Percentiles rank a stretch among this genome's conserved stretches.
Evolutionary conservation across 1,140 invertebrate genomes (phyloP).

Genomic region (Drosophila erecta): DNA sequence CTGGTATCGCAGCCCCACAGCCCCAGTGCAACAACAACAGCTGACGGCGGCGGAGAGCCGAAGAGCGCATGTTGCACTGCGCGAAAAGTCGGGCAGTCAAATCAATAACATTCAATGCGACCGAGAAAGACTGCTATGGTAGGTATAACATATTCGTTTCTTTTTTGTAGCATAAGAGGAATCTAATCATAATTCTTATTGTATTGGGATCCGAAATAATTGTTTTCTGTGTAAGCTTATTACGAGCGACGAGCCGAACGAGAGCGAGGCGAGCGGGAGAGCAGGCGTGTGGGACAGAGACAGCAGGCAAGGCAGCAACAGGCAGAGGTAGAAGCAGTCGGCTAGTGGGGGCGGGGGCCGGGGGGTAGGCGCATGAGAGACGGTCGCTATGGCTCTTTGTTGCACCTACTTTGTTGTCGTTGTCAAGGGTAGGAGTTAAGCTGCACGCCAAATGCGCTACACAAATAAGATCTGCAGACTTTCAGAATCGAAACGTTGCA

Average conservation of each 20-base stretch:
- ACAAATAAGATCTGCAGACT: background rate
- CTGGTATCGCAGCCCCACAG: conserved; percentile 21
- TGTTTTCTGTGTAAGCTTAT: conserved; percentile 52
- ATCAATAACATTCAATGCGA: too few relatives aligned
- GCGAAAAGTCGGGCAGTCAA: background rate
- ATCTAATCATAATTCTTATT: background rate
- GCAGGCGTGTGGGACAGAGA: conserved; percentile 23
- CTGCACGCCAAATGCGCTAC: conserved; percentile 40
- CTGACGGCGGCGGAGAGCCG: conserved; percentile 31
- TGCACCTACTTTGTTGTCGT: conserved; percentile 39
- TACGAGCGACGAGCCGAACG: conserved; percentile 39
- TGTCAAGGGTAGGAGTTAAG: conserved; percentile 20
- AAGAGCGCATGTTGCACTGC: conserved; percentile 14
- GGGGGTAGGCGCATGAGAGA: conserved; percentile 34
- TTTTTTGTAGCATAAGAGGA: background rate
- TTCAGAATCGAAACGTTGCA: background rate
- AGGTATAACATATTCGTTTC: background rate
- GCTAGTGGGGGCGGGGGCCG: background rate
- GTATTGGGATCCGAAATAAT: background rate
- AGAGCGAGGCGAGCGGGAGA: conserved; percentile 9
- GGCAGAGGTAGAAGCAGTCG: conserved; percentile 52
- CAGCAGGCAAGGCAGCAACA: conserved; percentile 54
- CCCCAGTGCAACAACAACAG: conserved; percentile 25
- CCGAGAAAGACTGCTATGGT: too few relatives aligned
- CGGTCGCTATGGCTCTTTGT: conserved; percentile 31